A percentile compares a stretch with the other conserved stretches of the same genome.
Conservation (phyloP, 2,113 vertebrate species). For the Pipra filicauda region DNA sequence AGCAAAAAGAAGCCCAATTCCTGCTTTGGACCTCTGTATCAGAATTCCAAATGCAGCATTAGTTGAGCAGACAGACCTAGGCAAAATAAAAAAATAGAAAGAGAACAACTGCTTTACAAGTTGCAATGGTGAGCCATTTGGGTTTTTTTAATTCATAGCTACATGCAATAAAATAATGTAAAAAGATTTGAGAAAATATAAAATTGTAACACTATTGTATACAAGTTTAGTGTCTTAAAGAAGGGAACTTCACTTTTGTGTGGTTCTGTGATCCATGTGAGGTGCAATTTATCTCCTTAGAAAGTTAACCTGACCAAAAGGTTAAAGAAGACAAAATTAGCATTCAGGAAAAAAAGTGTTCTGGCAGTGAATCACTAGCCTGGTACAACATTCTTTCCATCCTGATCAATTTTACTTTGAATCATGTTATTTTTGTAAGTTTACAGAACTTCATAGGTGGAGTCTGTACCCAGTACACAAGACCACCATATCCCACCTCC, state of each 20-base stretch:
- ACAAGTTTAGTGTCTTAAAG: background rate
- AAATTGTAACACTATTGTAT: background rate
- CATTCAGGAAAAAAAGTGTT: background rate
- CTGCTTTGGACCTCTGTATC: background rate
- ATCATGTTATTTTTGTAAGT: background rate
- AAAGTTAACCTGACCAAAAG: background rate
- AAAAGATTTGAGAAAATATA: background rate
- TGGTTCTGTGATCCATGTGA: background rate
- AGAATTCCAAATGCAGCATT: background rate
- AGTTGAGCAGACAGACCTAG: background rate
- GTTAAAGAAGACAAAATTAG: background rate
- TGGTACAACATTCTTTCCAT: rapidly evolving
- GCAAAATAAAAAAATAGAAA: background rate
- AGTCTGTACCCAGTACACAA: background rate
- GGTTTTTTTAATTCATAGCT: background rate
- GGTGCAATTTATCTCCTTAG: background rate
- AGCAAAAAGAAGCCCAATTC: background rate
- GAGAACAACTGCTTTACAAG: background rate
- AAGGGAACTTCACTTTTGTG: background rate
- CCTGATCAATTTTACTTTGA: background rate
- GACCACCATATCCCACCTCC: background rate
- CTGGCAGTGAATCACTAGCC: background rate
- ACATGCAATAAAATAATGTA: background rate
- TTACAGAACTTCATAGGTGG: background rate
- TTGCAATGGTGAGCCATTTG: background rate